Conservation (phyloP, 2,113 vertebrate genomes). For the Burhinus oedicnemus region DNA sequence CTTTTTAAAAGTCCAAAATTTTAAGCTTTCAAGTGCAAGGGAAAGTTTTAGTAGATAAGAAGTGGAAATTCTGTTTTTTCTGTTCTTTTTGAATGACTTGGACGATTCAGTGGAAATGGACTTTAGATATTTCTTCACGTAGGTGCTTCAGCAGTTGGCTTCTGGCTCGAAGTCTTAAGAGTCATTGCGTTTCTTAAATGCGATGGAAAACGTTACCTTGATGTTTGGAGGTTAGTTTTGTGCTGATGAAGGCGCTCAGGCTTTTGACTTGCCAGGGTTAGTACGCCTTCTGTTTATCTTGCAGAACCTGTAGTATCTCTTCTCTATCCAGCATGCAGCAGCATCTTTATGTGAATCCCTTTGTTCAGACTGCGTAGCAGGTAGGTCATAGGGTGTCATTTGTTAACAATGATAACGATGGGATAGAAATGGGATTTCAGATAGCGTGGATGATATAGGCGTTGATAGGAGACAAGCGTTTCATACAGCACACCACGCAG, state of each 20-base stretch:
- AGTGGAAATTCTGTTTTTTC: neutral
- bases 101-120: neutral
- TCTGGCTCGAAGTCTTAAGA: neutral
- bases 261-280: neutral
- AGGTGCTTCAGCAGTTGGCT: neutral
- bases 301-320: neutral
- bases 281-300: too few species aligned
- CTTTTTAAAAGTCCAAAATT: neutral
- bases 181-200: neutral
- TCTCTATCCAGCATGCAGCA: neutral
- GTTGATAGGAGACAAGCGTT: neutral
- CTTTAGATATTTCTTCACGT: neutral
- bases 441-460: rapidly evolving
- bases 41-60: neutral
- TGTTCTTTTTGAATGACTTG: neutral
- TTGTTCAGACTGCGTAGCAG: neutral
- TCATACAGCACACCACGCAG: neutral
- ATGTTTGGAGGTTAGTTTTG: neutral
- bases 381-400: neutral
- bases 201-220: neutral
- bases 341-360: rapidly evolving
- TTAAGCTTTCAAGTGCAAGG: neutral
- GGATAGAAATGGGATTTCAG: neutral
- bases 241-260: neutral
- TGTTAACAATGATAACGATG: neutral